Evolutionary conservation across 2,888 invertebrate genomes (phyloP), one percentile per base, ranked within the genome.

Genomic region (Petrolisthes manimaculis): DNA sequence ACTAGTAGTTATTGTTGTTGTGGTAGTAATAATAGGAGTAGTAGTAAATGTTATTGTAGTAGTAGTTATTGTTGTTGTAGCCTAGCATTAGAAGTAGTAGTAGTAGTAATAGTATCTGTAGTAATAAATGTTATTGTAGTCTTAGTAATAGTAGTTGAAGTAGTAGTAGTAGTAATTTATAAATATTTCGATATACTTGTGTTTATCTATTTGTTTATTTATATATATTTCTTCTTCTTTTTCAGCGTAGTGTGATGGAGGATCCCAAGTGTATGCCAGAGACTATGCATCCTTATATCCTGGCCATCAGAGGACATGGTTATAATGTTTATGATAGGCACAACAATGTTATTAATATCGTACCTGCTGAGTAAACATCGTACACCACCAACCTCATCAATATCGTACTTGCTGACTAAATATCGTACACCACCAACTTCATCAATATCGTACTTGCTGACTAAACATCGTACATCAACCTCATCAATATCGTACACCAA

Each of bases 261-360:
- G 90, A 90, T n/a, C 90, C 90, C 3, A 88, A 88, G 77, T 90
- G 90, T 55, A 88, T 90, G 88, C 90, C 90, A 54, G 80, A 78
- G 69, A 83, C 79, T 12, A 83, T 90, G 88, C 88, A 88, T 56
- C 88, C 88, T 14, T 88, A 88, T 71, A 67, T 88, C 61, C 81
- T 88, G 21, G 88, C 88, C 55, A 88, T 88, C 84, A 88, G 74
- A 21, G 81, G 88, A 21, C 74, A 77, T 53, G 75, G 84, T 12
- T 86, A 86, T 21, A 86, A 86, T 56, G 55, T 54, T 5, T 80
- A 88, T 51, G 74, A 74, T 77, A 74, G 83, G 55, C 88, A 84
- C 55, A 78, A 84, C 51, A 86, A 81, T 51, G 55, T 71, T 9
- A 79, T 84, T 51, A 69, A 84, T 37, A 75, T 81, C 18, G 88